phyloP scores from a whole-genome alignment of 30 jellyfish, hydroid and myxozoan genomes.

The Rhopilema esculentum region DNA sequence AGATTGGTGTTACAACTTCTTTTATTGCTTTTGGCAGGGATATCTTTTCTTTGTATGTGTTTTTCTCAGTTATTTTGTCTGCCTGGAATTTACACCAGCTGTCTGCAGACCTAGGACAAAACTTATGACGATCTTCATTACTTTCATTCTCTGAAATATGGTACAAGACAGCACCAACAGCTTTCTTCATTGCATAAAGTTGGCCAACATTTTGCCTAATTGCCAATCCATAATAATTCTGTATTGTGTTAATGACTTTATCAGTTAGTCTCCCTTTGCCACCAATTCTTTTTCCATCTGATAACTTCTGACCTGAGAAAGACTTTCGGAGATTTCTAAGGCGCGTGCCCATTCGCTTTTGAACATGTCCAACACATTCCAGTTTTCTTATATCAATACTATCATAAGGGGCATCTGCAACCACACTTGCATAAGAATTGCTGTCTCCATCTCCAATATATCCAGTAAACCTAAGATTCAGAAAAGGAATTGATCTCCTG shows the following conservation, averaged over 20 bases:
- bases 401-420: too few relatives aligned
- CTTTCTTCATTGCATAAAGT: constrained; percentile 58
- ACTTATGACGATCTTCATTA: constrained; percentile 51
- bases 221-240: constrained; percentile 62
- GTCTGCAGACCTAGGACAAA: constrained; percentile 48
- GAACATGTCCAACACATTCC: constrained; percentile 74
- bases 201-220: constrained; percentile 64
- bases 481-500: constrained; percentile 1
- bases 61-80: constrained; percentile 47
- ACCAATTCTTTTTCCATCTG: constrained; percentile 62
- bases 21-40: constrained; percentile 47
- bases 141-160: constrained; percentile 54
- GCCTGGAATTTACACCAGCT: constrained; percentile 74
- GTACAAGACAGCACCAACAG: too few relatives aligned
- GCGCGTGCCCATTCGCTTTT: constrained; percentile 72
- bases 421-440: not conserved
- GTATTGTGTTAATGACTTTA: constrained; percentile 53
- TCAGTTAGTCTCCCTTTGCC: constrained; percentile 72
- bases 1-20: constrained; percentile 54
- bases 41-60: constrained; percentile 47
- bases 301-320: constrained; percentile 15
- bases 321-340: constrained; percentile 25
- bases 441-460: constrained; percentile 31
- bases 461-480: constrained; percentile 9
- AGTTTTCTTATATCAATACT: not conserved